Evolutionary conservation across 2,797 vertebrate species (phyloP), one percentile per base, ranked within the genome.

Genomic region (Xenops minutus): DNA sequence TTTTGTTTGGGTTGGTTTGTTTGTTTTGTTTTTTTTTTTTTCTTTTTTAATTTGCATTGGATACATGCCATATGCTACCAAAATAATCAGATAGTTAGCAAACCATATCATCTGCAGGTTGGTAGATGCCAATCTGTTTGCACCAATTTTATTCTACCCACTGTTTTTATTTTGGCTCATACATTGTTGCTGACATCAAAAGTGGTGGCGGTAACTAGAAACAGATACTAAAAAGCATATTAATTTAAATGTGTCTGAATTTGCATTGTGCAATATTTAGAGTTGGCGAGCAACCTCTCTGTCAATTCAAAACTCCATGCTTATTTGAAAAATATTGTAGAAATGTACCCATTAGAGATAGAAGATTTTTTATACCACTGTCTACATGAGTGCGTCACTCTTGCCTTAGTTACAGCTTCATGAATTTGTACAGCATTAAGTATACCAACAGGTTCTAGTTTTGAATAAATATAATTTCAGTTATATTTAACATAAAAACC

Each of bases 81-180:
- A 84, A 91, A 86, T 6, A 82, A 17, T 71, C 43, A 46, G 49
- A 76, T 22, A 88, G 52, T 62, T 82, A 89, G 54, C 69, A 92
- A 94, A 90, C 46, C 3, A 4, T 36, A 91, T 62, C 87, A 83
- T 75, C 54, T 92, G 43, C 73, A 91, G 66, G 56, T 36, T 91
- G 68, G 34, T 81, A 84, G 64, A 83, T 92, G 39, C 48, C 81
- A 81, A 83, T 75, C 39, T 90, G 64, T 95, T 95, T 80, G 34
- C 41, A 74, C 29, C 29, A 32, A 27, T 89, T 83, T 84, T 81
- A 16, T 91, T 75, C 71, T 87, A 81, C 72, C 37, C 61, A 76
- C 75, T 81, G 44, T 72, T 93, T 94, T 92, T 89, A 61, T 93
- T 92, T 95, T 95, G 96, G 62, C 91, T 95, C 6, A 2, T 75